Conservation (phyloP, 2,888 invertebrate genomes). For the Erebia palarica region DNA sequence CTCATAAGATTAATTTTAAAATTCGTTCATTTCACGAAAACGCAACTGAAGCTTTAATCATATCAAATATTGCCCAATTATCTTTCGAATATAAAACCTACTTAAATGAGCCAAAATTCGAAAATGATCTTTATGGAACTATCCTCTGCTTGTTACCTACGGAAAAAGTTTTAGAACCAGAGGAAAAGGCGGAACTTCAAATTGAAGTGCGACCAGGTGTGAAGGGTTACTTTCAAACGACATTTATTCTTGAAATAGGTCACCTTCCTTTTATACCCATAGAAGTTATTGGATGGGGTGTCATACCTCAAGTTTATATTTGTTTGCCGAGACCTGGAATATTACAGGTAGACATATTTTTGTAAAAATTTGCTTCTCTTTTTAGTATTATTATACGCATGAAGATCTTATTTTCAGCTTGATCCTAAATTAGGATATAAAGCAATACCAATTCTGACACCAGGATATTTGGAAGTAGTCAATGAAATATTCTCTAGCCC, state of each 20-base stretch:
- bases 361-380: background rate
- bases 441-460: constrained; percentile 71
- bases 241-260: constrained; percentile 77
- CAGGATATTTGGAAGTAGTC: constrained; percentile 66
- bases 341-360: constrained; percentile 26
- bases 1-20: constrained; percentile 67
- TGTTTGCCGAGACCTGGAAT: constrained; percentile 68
- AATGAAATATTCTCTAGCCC: constrained; percentile 58
- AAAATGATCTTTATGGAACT: constrained; percentile 65
- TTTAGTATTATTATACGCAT: background rate
- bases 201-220: constrained; percentile 80
- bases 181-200: constrained; percentile 64
- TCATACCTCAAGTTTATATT: constrained; percentile 82
- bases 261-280: constrained; percentile 79
- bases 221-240: constrained; percentile 78
- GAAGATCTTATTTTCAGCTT: constrained; percentile 49
- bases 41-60: constrained; percentile 58
- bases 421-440: constrained; percentile 67
- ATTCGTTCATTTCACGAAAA: constrained; percentile 71
- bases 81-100: constrained; percentile 72
- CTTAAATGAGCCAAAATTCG: constrained; percentile 56
- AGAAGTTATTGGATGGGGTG: constrained; percentile 81
- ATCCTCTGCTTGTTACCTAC: constrained; percentile 73
- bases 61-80: constrained; percentile 78
- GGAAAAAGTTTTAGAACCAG: constrained; percentile 64